phyloP scores from a whole-genome alignment of 2,797 vertebrate species.

The Gephyroberyx darwinii region DNA sequence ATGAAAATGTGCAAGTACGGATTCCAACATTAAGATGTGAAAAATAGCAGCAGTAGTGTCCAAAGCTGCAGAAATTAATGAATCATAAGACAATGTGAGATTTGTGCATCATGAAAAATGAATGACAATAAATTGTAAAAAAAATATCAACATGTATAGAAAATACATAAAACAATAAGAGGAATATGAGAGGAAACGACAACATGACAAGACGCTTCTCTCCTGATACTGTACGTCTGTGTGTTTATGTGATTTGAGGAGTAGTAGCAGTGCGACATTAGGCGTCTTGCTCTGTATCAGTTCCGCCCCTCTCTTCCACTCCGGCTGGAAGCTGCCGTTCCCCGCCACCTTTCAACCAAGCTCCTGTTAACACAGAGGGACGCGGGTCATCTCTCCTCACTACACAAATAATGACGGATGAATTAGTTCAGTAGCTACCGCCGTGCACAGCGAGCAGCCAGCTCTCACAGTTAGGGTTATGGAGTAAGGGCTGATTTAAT shows the following conservation, averaged over 20 bases:
- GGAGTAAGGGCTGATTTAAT: constrained; percentile 32
- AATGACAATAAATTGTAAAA: too few relatives aligned
- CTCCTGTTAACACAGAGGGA: constrained; percentile 57
- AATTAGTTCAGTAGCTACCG: constrained; percentile 58
- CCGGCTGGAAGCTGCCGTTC: constrained; percentile 14
- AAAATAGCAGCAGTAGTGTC: too few relatives aligned
- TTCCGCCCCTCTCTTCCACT: background rate
- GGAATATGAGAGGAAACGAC: background rate
- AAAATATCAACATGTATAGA: too few relatives aligned
- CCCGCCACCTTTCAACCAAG: constrained; percentile 28
- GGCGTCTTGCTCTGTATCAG: background rate
- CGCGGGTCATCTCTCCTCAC: constrained; percentile 59
- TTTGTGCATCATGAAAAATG: too few relatives aligned
- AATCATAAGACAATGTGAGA: too few relatives aligned
- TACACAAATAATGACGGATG: constrained; percentile 63
- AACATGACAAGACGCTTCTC: background rate
- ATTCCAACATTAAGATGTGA: too few relatives aligned
- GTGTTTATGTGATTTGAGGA: constrained; percentile 4
- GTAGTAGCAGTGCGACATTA: background rate
- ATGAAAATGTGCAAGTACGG: too few relatives aligned
- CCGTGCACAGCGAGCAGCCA: constrained; percentile 39
- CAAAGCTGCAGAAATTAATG: too few relatives aligned
- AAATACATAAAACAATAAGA: too few relatives aligned
- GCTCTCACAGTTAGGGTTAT: constrained; percentile 4
- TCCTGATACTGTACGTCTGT: background rate